Evolutionary conservation across 1,140 invertebrate genomes (phyloP), one percentile per base, ranked within the genome.

Genomic region (Drosophila nigromelanica): DNA sequence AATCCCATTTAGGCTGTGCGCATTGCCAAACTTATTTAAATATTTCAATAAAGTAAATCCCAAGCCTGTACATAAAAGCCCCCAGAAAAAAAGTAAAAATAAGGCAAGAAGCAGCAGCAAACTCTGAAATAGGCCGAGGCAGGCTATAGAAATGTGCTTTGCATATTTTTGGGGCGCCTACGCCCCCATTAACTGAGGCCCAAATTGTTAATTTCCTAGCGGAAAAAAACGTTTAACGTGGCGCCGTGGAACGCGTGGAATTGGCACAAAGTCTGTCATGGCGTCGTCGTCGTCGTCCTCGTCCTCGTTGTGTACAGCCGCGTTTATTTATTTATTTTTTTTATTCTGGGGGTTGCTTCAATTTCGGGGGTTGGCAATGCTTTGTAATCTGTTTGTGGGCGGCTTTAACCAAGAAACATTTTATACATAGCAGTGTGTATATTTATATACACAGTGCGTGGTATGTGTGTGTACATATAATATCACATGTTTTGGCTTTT

Each of bases 11-110:
- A 90, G 87, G 87, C 87, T 78, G 75, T 85, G 75, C 86, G 73
- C 79, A 90, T 90, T 89, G 87, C 81, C 87, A 90, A 90, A 89
- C 87, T 90, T 87, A 90, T 90, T 90, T 90, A 80, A 90, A 90
- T 90, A 90, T 90, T 90, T 90, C 87, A 90, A 90, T 90, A 90
- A 90, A 90, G 83, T 78, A 90, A 90, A 90, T 90, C 87, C 87
- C 76, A 83, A 63, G 72, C 62, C 69, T 63, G 64, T 74, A 62
- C 59, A 70, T 69, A 70, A 72, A 55, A 63, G 52, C 21, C 24
- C 47, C 40, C 47, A 60, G 58, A 70, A 51, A 59, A 63, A 14
- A 56, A 10, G 37, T 39, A 52, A 58, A 79, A 39, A 71, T 61
- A 62, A 55, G n/a, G 33, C n/a, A 12, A 45, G 40, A 56, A 37